Base-by-base conservation (phyloP, 1,140 invertebrate genomes). In the Sarcophaga peregrina region DNA sequence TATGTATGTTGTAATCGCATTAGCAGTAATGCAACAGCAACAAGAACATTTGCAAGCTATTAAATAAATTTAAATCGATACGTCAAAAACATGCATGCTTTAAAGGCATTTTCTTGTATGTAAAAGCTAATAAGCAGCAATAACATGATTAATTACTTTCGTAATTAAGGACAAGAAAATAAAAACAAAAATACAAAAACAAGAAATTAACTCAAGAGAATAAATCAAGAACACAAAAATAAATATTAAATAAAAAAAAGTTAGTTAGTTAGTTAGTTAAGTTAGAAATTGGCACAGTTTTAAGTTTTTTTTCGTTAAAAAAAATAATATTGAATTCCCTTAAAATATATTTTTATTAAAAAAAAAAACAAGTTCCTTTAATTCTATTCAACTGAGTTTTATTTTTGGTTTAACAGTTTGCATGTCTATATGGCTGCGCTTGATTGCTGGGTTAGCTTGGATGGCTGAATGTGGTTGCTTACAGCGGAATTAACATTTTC, bases 101-200 rank as follows among this genome's bases (percentile, higher is more conserved):
- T 50, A 78, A 50, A 78, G 62, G 75, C 75, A 10, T 78, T 78
- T 78, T 78, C 47, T 78, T 48, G 74, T n/a, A 17, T 6, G 11
- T 13, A 58, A n/a, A 58, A n/a, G 37, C 45, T 46, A 47, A 9
- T n/a, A 25, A n/a, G 6, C 8, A 48, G 45, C 15, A 46, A 17
- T 78, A 50, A 50, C 48, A 20, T 78, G 46, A 78, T 78, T 78
- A 78, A 78, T 78, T 78, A 78, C 75, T 52, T 78, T 78, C 52
- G 75, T 20, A 78, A 78, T 78, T 78, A 78, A 47, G 75, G 75
- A 47, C n/a, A 47, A 78, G 13, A 13, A 68, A 68, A 8, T 20
- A 25, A 20, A 62, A 68, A 17, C 8, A 37, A 46, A 8, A 20
- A 73, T 10, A 73, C 17, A 9, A 45, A 45, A 45, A 13, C 1